Conservation (phyloP, 2,113 vertebrate genomes). For the Calyptomena viridis region DNA sequence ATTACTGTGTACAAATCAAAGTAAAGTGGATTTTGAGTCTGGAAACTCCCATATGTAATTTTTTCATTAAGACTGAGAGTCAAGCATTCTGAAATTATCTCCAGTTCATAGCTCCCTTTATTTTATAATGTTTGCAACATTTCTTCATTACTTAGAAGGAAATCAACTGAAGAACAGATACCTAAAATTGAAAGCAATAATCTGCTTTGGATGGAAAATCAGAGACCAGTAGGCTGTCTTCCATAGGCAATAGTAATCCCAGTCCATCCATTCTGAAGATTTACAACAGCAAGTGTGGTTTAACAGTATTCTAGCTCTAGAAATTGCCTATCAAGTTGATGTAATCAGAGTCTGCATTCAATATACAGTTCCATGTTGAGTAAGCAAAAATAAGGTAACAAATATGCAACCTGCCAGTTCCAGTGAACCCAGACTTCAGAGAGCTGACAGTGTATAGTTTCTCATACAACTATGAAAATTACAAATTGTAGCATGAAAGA, state of each 20-base stretch:
- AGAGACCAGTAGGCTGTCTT: conserved; percentile 28
- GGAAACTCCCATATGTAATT: background rate
- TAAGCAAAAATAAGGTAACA: conserved; percentile 56
- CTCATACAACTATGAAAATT: conserved; percentile 22
- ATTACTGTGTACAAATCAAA: background rate
- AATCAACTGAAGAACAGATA: background rate
- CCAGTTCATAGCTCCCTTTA: conserved; percentile 8
- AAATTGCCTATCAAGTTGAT: background rate
- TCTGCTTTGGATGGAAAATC: conserved; percentile 26
- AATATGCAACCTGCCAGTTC: conserved; percentile 47
- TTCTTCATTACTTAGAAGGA: background rate
- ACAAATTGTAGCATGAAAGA: conserved; percentile 51
- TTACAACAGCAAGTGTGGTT: conserved; percentile 13
- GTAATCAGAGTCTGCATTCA: conserved; percentile 17
- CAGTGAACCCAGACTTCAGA: conserved; percentile 20
- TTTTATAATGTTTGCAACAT: conserved; percentile 3
- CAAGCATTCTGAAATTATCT: background rate
- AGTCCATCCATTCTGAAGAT: background rate
- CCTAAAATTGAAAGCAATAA: conserved; percentile 2
- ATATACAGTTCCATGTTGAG: background rate
- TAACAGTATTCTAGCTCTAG: conserved; percentile 7
- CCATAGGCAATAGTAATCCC: conserved; percentile 16
- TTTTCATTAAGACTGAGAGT: background rate
- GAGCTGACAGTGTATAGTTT: conserved; percentile 17
- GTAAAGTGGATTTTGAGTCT: background rate